phyloP scores from a whole-genome alignment of 1,140 invertebrate genomes.

The Chymomyza costata region DNA sequence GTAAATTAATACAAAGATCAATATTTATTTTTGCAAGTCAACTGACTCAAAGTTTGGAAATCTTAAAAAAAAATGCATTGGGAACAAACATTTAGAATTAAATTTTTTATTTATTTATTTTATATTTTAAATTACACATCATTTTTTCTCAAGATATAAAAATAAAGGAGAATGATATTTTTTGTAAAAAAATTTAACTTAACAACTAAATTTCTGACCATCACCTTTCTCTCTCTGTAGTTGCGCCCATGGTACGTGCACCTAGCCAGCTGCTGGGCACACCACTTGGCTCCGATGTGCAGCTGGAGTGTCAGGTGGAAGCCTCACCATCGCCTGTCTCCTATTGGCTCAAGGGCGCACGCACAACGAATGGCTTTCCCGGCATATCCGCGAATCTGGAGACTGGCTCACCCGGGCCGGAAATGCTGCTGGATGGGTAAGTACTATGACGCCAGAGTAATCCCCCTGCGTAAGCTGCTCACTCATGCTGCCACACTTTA shows the following conservation, averaged over 20 bases:
- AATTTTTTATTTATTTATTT: too few species aligned
- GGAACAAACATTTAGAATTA: constrained; percentile 28
- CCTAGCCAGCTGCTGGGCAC: constrained; percentile 89
- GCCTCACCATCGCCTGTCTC: constrained; percentile 89
- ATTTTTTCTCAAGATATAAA: too few species aligned
- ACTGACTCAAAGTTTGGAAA: too few species aligned
- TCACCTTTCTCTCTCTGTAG: constrained; percentile 76
- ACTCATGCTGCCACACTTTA: not conserved
- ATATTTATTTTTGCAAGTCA: too few species aligned
- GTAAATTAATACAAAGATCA: too few species aligned
- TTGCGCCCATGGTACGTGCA: constrained; percentile 87
- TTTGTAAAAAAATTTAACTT: constrained; percentile 6
- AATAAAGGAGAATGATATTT: too few species aligned
- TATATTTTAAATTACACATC: too few species aligned
- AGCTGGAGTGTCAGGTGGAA: constrained; percentile 88
- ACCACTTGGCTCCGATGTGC: constrained; percentile 86
- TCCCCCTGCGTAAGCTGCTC: not conserved
- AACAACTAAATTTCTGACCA: too few species aligned
- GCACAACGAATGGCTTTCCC: constrained; percentile 65
- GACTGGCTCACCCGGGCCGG: constrained; percentile 74
- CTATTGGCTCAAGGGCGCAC: constrained; percentile 87
- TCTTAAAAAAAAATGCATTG: too few species aligned
- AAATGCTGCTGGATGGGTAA: constrained; percentile 88
- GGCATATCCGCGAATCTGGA: constrained; percentile 65
- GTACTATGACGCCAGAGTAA: constrained; percentile 30